phyloP scores from a whole-genome alignment of 2,113 vertebrate species.

The Tetrax tetrax region DNA sequence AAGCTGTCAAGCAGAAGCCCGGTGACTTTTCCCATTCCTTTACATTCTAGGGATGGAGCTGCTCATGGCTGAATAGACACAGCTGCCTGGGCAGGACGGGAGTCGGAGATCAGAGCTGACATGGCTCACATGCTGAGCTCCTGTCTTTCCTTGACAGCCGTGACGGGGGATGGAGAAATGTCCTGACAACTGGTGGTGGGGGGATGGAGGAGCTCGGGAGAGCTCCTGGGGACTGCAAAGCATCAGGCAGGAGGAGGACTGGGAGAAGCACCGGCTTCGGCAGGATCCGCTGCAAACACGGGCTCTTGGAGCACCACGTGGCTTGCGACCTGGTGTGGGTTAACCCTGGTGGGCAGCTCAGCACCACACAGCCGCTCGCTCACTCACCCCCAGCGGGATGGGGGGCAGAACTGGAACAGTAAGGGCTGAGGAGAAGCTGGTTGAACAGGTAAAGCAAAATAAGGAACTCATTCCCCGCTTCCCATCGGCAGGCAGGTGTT shows the following conservation, averaged over 20 bases:
- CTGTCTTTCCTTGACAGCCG: background rate
- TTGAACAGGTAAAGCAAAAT: accelerated
- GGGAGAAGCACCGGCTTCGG: accelerated
- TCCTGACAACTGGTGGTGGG: background rate
- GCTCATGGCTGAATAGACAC: background rate
- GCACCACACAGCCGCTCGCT: background rate
- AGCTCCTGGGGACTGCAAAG: background rate
- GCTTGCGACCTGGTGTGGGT: background rate
- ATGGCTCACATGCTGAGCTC: background rate
- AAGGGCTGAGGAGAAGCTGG: background rate
- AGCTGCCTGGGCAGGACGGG: conserved; percentile 17
- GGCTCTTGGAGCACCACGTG: accelerated
- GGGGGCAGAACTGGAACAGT: background rate
- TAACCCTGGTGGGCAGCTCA: background rate
- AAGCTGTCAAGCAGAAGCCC: background rate
- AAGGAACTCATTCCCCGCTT: background rate
- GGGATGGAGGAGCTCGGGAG: background rate
- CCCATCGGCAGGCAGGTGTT: background rate
- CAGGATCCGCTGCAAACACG: background rate
- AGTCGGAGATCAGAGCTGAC: background rate
- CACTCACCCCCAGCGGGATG: accelerated
- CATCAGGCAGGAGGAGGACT: background rate
- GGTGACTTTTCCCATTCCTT: background rate
- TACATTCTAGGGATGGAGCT: background rate
- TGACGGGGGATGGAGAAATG: background rate